A percentile compares a stretch with the other conserved stretches of the same genome.
phyloP scores from a whole-genome alignment of 2,113 vertebrate species.

The Camelus dromedarius region DNA sequence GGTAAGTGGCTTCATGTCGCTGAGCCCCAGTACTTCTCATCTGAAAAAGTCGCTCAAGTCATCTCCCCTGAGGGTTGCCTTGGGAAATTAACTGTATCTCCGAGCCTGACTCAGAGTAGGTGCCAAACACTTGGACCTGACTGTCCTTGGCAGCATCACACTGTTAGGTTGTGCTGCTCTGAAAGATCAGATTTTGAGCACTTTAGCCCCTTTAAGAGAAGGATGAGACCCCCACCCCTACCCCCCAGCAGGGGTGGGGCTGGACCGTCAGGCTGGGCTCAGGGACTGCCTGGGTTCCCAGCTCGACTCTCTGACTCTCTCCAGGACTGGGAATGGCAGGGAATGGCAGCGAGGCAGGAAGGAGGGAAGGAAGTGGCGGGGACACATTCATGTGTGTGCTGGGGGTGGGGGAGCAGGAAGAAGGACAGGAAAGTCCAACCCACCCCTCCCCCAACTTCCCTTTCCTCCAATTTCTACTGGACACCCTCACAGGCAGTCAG shows the following conservation, averaged over 20 bases:
- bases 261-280: neutral
- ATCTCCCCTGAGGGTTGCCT: neutral
- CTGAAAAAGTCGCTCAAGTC: neutral
- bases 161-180: neutral
- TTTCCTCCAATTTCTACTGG: constrained; percentile 78
- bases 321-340: constrained; percentile 43
- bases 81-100: neutral
- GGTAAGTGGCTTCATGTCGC: neutral
- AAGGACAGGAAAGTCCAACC: constrained; percentile 81
- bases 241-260: neutral
- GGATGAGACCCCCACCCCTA: neutral
- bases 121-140: neutral
- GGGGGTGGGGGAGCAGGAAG: constrained; percentile 78
- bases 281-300: constrained; percentile 6
- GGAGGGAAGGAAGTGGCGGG: constrained; percentile 74
- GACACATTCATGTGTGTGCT: constrained; percentile 61
- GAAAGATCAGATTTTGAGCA: neutral
- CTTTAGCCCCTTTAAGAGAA: constrained; percentile 45
- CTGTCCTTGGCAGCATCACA: neutral
- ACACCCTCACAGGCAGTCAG: constrained; percentile 23
- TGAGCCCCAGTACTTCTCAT: constrained; percentile 36
- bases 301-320: neutral
- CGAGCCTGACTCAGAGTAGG: neutral
- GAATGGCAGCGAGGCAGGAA: constrained; percentile 67
- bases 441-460: constrained; percentile 78